Evolutionary conservation across 2,113 vertebrate genomes (phyloP).

Genomic region (Bubo scandiacus): DNA sequence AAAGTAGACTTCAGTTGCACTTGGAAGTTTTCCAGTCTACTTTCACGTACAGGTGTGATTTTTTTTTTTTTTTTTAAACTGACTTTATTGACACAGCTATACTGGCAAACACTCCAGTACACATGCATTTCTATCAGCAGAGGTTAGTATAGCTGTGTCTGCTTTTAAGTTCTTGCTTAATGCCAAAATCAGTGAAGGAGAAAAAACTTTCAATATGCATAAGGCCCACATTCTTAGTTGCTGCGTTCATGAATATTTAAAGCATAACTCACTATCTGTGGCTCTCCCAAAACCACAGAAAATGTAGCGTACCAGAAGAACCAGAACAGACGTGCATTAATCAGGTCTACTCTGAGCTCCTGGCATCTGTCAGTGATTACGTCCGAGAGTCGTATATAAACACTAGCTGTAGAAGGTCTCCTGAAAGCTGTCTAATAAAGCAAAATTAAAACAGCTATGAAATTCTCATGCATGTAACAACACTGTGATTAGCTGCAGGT

Average conservation of each 20-base stretch:
- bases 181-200: not conserved
- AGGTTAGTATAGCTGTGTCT: not conserved
- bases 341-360: not conserved
- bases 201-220: not conserved
- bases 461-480: slow-evolving; percentile 23
- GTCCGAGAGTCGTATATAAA: not conserved
- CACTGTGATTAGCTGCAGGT: slow-evolving; percentile 54
- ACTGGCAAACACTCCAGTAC: not conserved
- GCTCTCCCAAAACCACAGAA: not conserved
- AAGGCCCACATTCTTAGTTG: not conserved
- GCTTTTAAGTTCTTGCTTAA: not conserved
- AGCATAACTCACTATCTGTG: not conserved
- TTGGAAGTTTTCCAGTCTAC: not conserved
- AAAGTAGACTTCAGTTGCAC: not conserved
- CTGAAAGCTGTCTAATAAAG: slow-evolving; percentile 35
- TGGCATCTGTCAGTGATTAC: not conserved
- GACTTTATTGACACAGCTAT: not conserved
- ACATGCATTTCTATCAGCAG: not conserved
- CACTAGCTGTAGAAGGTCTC: not conserved
- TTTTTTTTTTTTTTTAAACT: not conserved
- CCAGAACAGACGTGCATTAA: not conserved
- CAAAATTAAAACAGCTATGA: slow-evolving; percentile 9
- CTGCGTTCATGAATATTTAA: not conserved
- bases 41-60: not conserved
- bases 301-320: not conserved